Conservation (phyloP, 2,888 invertebrate species). For the Tricholauxania praeusta region DNA sequence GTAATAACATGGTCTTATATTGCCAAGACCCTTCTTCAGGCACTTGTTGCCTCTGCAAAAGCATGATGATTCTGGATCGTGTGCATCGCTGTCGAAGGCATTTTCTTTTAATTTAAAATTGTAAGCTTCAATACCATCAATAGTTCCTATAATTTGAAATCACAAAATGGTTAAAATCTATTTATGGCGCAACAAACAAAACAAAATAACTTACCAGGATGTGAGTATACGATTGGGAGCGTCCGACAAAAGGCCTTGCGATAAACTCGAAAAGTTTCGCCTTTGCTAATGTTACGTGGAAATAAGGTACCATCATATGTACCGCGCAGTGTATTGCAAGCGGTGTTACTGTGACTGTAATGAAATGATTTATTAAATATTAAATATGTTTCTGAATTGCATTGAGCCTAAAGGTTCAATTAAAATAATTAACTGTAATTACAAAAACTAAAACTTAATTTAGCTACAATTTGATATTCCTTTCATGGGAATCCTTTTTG, state of each 20-base stretch:
- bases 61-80: slow-evolving; percentile 75
- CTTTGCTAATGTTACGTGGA: slow-evolving; percentile 72
- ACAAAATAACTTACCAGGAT: slow-evolving; percentile 52
- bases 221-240: slow-evolving; percentile 71
- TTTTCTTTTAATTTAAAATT: slow-evolving; percentile 74
- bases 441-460: too few species aligned
- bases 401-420: too few species aligned
- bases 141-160: neutral
- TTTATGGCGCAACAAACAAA: neutral
- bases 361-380: neutral
- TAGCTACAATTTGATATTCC: too few species aligned
- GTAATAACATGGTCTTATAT: slow-evolving; percentile 78
- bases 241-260: slow-evolving; percentile 83
- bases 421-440: too few species aligned
- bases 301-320: slow-evolving; percentile 80
- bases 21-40: slow-evolving; percentile 75
- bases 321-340: slow-evolving; percentile 78
- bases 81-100: slow-evolving; percentile 71
- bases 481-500: too few species aligned
- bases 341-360: slow-evolving; percentile 67
- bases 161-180: neutral
- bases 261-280: slow-evolving; percentile 74
- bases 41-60: slow-evolving; percentile 72
- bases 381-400: too few species aligned
- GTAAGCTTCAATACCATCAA: slow-evolving; percentile 72